Evolutionary conservation across 2,888 invertebrate species (phyloP).

Genomic region (Cetonia aurata): DNA sequence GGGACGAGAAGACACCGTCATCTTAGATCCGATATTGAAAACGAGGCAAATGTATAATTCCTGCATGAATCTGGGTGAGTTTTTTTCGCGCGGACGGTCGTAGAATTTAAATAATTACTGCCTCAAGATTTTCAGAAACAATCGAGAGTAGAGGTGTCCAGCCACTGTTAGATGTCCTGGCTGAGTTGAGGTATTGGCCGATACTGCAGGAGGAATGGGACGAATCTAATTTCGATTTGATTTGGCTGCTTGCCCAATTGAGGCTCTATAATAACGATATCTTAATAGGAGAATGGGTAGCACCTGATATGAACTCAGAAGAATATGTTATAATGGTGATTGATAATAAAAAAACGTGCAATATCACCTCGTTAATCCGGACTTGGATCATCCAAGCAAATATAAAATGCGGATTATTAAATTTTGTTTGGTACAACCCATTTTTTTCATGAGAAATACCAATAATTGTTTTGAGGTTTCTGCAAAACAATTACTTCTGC

Average conservation of each 20-base stretch:
- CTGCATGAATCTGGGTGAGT: conserved; percentile 79
- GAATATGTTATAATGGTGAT: conserved; percentile 82
- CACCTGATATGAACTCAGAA: conserved; percentile 93
- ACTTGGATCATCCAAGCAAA: too few relatives aligned
- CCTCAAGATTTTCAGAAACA: conserved; percentile 66
- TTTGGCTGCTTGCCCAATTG: conserved; percentile 80
- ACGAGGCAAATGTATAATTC: conserved; percentile 87
- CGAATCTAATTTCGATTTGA: conserved; percentile 76
- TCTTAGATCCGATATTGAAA: conserved; percentile 77
- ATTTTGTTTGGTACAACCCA: too few relatives aligned
- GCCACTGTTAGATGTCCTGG: conserved; percentile 78
- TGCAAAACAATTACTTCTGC: too few relatives aligned
- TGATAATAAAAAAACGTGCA: not conserved
- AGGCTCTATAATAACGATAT: conserved; percentile 88
- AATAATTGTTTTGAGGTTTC: too few relatives aligned
- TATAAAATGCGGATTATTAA: too few relatives aligned
- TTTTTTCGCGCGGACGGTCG: too few relatives aligned
- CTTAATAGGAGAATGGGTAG: conserved; percentile 88
- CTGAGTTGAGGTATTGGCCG: conserved; percentile 91
- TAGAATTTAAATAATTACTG: conserved; percentile 8
- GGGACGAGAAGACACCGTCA: conserved; percentile 16
- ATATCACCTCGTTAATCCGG: too few relatives aligned
- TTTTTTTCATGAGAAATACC: too few relatives aligned
- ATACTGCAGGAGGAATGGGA: conserved; percentile 78
- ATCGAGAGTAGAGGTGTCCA: conserved; percentile 78